phyloP scores from a whole-genome alignment of 2,113 vertebrate genomes.

The Malurus alboscapulatus region DNA sequence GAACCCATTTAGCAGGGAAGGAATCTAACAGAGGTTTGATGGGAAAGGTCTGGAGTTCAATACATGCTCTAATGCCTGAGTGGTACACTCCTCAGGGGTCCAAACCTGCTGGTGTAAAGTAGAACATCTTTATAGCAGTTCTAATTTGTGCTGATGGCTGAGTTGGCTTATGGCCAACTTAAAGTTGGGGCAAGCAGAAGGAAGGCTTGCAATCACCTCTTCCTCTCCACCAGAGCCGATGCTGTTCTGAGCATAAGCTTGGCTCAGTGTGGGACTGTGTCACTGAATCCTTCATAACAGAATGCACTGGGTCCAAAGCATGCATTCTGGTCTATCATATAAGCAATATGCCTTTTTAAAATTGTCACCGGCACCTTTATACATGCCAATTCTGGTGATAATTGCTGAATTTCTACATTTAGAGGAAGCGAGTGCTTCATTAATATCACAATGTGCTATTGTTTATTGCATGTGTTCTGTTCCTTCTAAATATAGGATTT shows the following conservation, averaged over 20 bases:
- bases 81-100: slow-evolving; percentile 12
- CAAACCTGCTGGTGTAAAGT: slow-evolving; percentile 45
- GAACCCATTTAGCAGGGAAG: slow-evolving; percentile 1
- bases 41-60: slow-evolving; percentile 43
- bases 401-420: slow-evolving; percentile 79
- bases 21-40: neutral
- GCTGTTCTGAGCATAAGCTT: slow-evolving; percentile 57
- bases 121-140: slow-evolving; percentile 39
- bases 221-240: slow-evolving; percentile 21
- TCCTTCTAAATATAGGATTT: slow-evolving; percentile 75
- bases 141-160: slow-evolving; percentile 60
- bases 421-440: slow-evolving; percentile 71
- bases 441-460: slow-evolving; percentile 77
- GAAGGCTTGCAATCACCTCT: slow-evolving; percentile 55
- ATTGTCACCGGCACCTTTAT: slow-evolving; percentile 72
- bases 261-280: slow-evolving; percentile 59
- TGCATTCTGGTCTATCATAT: slow-evolving; percentile 70
- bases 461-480: slow-evolving; percentile 71
- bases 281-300: slow-evolving; percentile 51
- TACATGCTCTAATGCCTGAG: slow-evolving; percentile 17
- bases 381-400: slow-evolving; percentile 74
- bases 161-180: slow-evolving; percentile 25
- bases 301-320: slow-evolving; percentile 52
- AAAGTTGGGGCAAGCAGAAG: slow-evolving; percentile 58
- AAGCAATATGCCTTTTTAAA: slow-evolving; percentile 75